A percentile compares a stretch with the other conserved stretches of the same genome.
phyloP scores from a whole-genome alignment of 2,888 invertebrate genomes.

The Cheilosia impressa region DNA sequence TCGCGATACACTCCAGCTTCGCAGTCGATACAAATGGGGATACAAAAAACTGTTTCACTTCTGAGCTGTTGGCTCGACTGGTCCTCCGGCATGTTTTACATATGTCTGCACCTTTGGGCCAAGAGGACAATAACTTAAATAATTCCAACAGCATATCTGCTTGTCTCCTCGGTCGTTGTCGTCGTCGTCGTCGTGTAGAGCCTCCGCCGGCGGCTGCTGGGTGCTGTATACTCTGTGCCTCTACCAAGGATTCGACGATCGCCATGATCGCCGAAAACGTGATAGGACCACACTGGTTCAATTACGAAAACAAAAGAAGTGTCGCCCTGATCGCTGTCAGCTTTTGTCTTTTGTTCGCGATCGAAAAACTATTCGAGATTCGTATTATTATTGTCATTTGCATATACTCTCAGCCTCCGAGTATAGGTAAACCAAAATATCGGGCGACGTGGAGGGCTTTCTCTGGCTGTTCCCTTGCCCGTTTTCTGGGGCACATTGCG shows the following conservation, averaged over 20 bases:
- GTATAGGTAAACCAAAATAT: constrained; percentile 4
- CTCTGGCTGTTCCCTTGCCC: background rate
- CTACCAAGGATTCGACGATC: constrained; percentile 68
- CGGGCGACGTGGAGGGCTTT: background rate
- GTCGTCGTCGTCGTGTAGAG: constrained; percentile 40
- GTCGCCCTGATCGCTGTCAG: constrained; percentile 78
- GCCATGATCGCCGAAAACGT: constrained; percentile 76
- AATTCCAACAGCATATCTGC: constrained; percentile 78
- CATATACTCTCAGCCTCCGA: constrained; percentile 63
- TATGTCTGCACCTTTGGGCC: constrained; percentile 81
- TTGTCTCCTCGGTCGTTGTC: constrained; percentile 64
- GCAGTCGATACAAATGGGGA: constrained; percentile 65
- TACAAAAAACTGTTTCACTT: constrained; percentile 74
- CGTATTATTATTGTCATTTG: constrained; percentile 75
- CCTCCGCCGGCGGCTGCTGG: constrained; percentile 48
- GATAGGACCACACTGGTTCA: constrained; percentile 82
- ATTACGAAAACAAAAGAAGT: constrained; percentile 80
- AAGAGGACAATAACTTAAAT: constrained; percentile 79
- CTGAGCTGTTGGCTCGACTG: constrained; percentile 73
- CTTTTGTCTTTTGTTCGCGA: constrained; percentile 75
- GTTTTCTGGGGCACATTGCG: constrained; percentile 37
- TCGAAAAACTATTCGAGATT: constrained; percentile 74
- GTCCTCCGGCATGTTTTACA: constrained; percentile 82
- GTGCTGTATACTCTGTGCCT: background rate
- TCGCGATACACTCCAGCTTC: constrained; percentile 48